phyloP scores from a whole-genome alignment of 1,140 invertebrate species.

The Pemphigus obesinymphae region DNA sequence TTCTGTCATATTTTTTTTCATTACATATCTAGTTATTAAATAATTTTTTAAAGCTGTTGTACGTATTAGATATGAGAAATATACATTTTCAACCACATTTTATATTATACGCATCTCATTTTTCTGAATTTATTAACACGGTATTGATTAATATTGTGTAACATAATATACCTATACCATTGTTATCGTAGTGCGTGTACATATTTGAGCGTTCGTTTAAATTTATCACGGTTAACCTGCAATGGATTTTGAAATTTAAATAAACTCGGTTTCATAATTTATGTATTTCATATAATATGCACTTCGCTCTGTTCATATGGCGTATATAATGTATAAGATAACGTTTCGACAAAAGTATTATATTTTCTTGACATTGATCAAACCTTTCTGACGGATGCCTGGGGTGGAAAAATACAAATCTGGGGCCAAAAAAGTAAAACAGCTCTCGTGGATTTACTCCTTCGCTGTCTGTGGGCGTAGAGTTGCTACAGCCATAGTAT shows the following conservation, averaged over 20 bases:
- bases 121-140: too few relatives aligned
- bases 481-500: background rate
- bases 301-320: too few relatives aligned
- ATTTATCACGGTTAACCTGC: background rate
- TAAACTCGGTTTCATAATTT: background rate
- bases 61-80: too few relatives aligned
- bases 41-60: too few relatives aligned
- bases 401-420: background rate
- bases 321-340: background rate
- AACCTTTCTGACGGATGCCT: background rate
- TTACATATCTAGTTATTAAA: too few relatives aligned
- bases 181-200: background rate
- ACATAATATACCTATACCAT: too few relatives aligned
- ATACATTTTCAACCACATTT: too few relatives aligned
- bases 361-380: background rate
- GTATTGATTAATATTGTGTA: too few relatives aligned
- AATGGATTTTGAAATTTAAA: background rate
- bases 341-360: background rate
- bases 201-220: background rate
- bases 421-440: background rate
- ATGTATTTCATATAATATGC: background rate
- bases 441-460: slow-evolving; percentile 1
- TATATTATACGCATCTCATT: too few relatives aligned
- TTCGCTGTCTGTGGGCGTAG: background rate
- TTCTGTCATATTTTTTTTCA: too few relatives aligned